Conservation (phyloP, 2,113 vertebrate genomes). For the Saguinus midas region DNA sequence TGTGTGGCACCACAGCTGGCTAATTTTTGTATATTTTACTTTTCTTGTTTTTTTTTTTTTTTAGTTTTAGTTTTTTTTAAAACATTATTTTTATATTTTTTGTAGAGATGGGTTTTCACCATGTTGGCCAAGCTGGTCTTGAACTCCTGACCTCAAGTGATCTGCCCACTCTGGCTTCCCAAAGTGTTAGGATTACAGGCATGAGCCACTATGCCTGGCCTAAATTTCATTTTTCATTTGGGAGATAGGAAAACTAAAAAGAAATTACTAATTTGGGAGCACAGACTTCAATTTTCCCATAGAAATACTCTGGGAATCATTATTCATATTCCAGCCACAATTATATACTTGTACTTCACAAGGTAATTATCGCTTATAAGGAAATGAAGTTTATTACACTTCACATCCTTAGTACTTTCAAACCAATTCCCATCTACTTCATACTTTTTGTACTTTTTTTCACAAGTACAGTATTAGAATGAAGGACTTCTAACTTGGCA, state of each 20-base stretch:
- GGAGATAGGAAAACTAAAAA: background rate
- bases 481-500: background rate
- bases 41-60: no score
- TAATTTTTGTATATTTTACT: no score
- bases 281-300: background rate
- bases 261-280: background rate
- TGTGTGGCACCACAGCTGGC: no score
- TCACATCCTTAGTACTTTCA: background rate
- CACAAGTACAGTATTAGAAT: background rate
- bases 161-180: no score
- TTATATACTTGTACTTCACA: background rate
- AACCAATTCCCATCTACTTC: background rate
- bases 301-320: background rate
- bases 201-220: no score
- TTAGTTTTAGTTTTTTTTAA: no score
- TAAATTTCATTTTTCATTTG: slow-evolving; percentile 28
- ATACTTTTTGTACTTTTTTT: background rate
- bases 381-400: background rate
- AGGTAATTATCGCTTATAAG: background rate
- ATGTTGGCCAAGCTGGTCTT: no score
- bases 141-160: no score
- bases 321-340: background rate
- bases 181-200: no score
- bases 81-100: no score
- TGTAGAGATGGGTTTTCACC: no score